Conservation (phyloP, 35 echinoderm and acorn worm genomes). For the Anneissia japonica region DNA sequence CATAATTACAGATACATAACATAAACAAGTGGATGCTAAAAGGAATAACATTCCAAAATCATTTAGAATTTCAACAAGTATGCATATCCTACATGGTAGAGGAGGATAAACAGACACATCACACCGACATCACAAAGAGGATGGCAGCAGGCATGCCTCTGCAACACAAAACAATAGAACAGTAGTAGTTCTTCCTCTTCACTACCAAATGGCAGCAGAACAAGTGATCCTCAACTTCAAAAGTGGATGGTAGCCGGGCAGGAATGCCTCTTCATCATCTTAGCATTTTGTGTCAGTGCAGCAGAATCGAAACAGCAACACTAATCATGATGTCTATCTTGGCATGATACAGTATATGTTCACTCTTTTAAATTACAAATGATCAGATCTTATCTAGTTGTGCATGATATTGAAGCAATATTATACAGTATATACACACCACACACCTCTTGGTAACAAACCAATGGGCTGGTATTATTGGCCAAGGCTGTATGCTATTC, state of each 20-base stretch:
- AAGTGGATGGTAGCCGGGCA: too few species aligned
- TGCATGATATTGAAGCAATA: not conserved
- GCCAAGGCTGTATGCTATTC: not conserved
- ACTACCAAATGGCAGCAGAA: too few species aligned
- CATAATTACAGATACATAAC: too few species aligned
- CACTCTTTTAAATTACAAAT: not conserved
- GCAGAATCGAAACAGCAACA: not conserved
- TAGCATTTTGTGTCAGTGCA: not conserved
- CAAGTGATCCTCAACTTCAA: too few species aligned
- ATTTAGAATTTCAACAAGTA: too few species aligned
- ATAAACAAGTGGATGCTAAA: too few species aligned
- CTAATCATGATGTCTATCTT: not conserved
- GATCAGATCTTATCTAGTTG: not conserved
- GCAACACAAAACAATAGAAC: not conserved
- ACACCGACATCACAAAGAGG: not conserved
- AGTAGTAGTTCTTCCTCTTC: too few species aligned
- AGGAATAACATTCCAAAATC: too few species aligned
- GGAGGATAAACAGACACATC: not conserved
- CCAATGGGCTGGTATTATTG: not conserved
- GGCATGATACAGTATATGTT: not conserved
- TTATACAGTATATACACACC: not conserved
- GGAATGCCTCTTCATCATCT: too few species aligned
- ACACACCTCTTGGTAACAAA: not conserved
- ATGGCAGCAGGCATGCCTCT: not conserved
- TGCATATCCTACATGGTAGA: too few species aligned